phyloP scores from a whole-genome alignment of 2,797 vertebrate genomes.

The Acrocephalus scirpaceus region DNA sequence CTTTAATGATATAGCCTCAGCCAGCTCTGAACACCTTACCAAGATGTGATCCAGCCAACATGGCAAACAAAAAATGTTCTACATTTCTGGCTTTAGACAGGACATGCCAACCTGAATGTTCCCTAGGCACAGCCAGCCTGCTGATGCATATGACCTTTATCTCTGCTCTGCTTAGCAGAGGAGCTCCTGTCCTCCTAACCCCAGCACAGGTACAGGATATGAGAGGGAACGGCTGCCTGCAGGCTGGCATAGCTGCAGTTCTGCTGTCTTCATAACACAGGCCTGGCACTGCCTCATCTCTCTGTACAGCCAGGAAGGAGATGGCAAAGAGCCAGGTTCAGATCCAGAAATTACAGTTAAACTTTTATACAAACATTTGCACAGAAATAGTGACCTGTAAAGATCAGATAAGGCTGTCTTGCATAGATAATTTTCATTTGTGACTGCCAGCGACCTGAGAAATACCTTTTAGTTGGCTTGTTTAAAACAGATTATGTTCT shows the following conservation, averaged over 20 bases:
- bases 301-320: background rate
- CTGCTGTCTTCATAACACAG: background rate
- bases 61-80: background rate
- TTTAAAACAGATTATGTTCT: background rate
- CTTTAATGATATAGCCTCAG: background rate
- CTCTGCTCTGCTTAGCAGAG: background rate
- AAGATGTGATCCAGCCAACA: background rate
- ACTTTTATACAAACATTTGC: background rate
- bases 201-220: background rate
- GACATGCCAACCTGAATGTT: background rate
- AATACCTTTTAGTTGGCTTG: background rate
- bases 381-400: background rate
- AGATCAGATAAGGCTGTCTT: background rate
- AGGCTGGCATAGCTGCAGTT: background rate
- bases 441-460: background rate
- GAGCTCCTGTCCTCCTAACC: background rate
- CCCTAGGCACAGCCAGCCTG: background rate
- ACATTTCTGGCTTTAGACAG: background rate
- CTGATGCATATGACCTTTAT: background rate
- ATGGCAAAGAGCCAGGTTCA: background rate
- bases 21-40: background rate
- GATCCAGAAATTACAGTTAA: background rate
- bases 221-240: background rate
- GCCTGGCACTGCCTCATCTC: background rate
- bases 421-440: background rate